Evolutionary conservation across 2,888 invertebrate genomes (phyloP).

Genomic region (Tenthredo mesomela): DNA sequence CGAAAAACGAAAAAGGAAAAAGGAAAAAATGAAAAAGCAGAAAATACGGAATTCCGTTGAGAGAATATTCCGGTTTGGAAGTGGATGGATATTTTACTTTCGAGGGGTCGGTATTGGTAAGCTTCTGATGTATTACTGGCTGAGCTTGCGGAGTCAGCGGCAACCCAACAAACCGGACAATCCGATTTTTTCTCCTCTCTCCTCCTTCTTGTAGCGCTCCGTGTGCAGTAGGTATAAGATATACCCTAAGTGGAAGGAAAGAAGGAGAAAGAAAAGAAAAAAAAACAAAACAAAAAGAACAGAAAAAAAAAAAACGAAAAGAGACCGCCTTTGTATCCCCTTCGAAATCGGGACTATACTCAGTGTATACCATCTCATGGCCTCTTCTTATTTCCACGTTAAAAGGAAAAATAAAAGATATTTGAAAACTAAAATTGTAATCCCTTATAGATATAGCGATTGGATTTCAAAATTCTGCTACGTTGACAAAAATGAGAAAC

Average conservation of each 20-base stretch:
- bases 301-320: background rate
- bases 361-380: background rate
- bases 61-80: background rate
- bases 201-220: background rate
- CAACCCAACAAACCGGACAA: slow-evolving; percentile 72
- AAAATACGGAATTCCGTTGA: background rate
- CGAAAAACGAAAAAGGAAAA: background rate
- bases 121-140: slow-evolving; percentile 72
- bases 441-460: slow-evolving; percentile 56
- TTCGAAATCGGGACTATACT: background rate
- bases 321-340: background rate
- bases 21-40: background rate
- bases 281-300: background rate
- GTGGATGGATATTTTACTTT: slow-evolving; percentile 71
- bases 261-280: background rate
- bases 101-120: slow-evolving; percentile 68
- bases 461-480: slow-evolving; percentile 58
- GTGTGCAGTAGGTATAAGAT: slow-evolving; percentile 5
- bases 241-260: background rate
- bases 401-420: slow-evolving; percentile 24
- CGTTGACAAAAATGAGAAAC: background rate
- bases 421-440: slow-evolving; percentile 63
- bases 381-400: background rate
- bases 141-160: slow-evolving; percentile 73
- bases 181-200: slow-evolving; percentile 63